A percentile compares a stretch with the other conserved stretches of the same genome.
phyloP scores from a whole-genome alignment of 1,140 invertebrate genomes.

The Hetaerina americana region DNA sequence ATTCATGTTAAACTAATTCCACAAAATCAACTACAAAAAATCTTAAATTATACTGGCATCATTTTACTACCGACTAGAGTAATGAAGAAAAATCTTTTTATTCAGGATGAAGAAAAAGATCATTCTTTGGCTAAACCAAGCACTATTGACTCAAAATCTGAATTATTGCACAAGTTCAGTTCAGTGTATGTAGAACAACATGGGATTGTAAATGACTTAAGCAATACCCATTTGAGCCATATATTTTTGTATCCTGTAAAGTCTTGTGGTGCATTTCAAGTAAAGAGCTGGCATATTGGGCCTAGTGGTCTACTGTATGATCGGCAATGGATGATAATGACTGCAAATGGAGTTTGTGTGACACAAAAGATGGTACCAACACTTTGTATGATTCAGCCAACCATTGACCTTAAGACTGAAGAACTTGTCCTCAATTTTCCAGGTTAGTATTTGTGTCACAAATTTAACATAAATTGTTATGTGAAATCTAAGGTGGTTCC shows the following conservation, averaged over 20 bases:
- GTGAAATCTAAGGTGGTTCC: too few relatives aligned
- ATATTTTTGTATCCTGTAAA: constrained; percentile 89
- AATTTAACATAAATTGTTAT: not conserved
- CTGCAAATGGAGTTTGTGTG: constrained; percentile 57
- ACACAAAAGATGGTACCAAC: constrained; percentile 75
- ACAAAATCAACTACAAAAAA: too few relatives aligned
- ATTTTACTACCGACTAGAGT: too few relatives aligned
- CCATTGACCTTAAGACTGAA: constrained; percentile 45
- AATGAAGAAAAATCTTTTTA: too few relatives aligned
- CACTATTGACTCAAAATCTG: too few relatives aligned
- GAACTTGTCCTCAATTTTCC: constrained; percentile 51
- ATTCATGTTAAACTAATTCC: too few relatives aligned
- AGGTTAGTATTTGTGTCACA: constrained; percentile 32
- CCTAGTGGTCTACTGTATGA: constrained; percentile 71
- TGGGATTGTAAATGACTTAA: too few relatives aligned
- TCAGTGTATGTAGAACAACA: too few relatives aligned
- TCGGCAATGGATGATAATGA: constrained; percentile 84
- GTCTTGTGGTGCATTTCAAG: constrained; percentile 70
- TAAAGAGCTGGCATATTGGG: constrained; percentile 58
- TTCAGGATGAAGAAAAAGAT: too few relatives aligned
- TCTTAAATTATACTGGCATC: too few relatives aligned
- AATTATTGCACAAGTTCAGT: too few relatives aligned
- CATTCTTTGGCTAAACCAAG: too few relatives aligned
- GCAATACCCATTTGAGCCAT: constrained; percentile 32
- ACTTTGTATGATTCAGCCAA: constrained; percentile 69